Evolutionary conservation across 2,888 invertebrate genomes (phyloP).

Genomic region (Andrena dorsata): DNA sequence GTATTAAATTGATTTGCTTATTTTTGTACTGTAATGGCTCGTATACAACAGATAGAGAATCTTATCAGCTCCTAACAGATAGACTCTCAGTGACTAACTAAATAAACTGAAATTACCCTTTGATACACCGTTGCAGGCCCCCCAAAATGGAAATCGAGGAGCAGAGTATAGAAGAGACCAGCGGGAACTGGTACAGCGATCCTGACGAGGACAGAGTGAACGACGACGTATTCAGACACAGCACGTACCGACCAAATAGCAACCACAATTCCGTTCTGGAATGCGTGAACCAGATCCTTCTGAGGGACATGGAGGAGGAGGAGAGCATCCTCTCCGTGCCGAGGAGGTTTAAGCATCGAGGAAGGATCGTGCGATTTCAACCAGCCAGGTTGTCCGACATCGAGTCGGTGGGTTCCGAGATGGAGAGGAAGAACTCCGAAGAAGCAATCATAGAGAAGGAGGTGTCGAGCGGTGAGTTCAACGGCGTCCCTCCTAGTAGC

Average conservation of each 20-base stretch:
- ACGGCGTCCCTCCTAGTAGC: constrained; percentile 54
- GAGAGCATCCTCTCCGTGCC: constrained; percentile 82
- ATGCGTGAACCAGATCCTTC: constrained; percentile 93
- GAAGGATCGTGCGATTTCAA: constrained; percentile 82
- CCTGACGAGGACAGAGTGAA: constrained; percentile 90
- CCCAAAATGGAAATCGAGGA: constrained; percentile 75
- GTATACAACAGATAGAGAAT: no score
- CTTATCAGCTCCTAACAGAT: no score
- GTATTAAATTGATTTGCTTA: no score
- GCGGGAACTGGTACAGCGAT: constrained; percentile 94
- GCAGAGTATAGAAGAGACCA: constrained; percentile 85
- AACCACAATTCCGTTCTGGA: constrained; percentile 94
- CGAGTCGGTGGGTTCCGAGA: constrained; percentile 83
- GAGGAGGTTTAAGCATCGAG: constrained; percentile 82
- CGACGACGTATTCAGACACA: constrained; percentile 85
- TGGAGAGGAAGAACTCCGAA: constrained; percentile 83
- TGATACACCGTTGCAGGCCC: constrained; percentile 59
- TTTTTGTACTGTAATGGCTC: no score
- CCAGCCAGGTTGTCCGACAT: constrained; percentile 83
- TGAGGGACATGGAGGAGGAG: constrained; percentile 89
- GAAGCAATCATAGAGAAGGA: constrained; percentile 73
- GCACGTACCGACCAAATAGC: constrained; percentile 86
- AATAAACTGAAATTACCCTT: background rate
- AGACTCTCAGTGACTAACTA: background rate
- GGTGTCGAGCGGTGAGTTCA: constrained; percentile 44